phyloP scores from a whole-genome alignment of 2,797 vertebrate species.

The Mus spretus region DNA sequence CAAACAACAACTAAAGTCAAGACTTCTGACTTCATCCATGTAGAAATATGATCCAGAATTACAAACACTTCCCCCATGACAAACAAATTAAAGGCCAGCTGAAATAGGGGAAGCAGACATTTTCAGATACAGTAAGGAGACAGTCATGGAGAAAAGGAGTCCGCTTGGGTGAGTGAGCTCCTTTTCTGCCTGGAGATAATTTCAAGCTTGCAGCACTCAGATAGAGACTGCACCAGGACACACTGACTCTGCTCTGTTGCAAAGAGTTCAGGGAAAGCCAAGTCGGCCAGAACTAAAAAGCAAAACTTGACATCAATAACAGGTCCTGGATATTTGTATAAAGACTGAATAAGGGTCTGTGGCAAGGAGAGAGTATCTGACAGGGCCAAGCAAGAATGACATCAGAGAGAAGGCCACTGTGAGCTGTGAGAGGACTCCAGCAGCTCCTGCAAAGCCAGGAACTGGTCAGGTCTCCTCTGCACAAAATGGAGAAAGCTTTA shows the following conservation, averaged over 20 bases:
- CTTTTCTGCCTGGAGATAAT: neutral
- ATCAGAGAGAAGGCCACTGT: neutral
- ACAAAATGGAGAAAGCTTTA: neutral
- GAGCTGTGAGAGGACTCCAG: neutral
- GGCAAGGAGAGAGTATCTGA: neutral
- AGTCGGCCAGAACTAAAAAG: neutral
- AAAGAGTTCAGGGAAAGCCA: constrained; percentile 6
- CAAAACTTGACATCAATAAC: neutral
- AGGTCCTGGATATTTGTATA: neutral
- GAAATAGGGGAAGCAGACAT: neutral
- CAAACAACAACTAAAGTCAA: neutral
- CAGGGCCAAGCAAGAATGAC: neutral
- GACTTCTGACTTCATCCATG: neutral
- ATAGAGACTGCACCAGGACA: neutral
- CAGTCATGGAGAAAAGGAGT: neutral
- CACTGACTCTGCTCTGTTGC: neutral
- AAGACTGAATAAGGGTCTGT: neutral
- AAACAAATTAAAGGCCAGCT: neutral
- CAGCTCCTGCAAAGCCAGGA: neutral
- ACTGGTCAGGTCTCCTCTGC: neutral
- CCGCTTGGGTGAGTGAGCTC: neutral
- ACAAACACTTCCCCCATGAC: neutral
- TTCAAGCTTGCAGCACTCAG: neutral
- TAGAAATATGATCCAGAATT: neutral
- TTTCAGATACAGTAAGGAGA: neutral